Conservation (phyloP, 2,888 invertebrate species). For the Dichetophora obliterata region DNA sequence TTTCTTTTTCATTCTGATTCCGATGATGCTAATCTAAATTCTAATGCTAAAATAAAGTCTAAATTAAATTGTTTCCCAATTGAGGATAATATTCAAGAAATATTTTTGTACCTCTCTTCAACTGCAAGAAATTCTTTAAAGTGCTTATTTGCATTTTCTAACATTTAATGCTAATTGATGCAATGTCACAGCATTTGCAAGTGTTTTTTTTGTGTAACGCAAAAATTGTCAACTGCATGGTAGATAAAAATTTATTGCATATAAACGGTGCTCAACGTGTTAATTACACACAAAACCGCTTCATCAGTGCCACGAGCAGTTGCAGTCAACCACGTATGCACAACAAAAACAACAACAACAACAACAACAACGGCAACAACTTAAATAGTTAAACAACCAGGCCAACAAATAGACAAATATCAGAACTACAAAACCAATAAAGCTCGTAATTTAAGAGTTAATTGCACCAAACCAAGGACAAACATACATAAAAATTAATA, state of each 20-base stretch:
- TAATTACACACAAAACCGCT: slow-evolving; percentile 50
- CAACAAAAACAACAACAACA: slow-evolving; percentile 44
- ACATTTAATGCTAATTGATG: too few species aligned
- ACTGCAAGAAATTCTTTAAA: too few species aligned
- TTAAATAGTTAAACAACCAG: slow-evolving; percentile 26
- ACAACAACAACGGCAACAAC: slow-evolving; percentile 43
- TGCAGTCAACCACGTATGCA: slow-evolving; percentile 38
- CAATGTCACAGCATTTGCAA: too few species aligned
- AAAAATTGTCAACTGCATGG: too few species aligned
- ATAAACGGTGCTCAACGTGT: slow-evolving; percentile 45
- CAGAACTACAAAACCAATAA: slow-evolving; percentile 47
- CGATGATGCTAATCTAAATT: too few species aligned
- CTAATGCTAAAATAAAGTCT: too few species aligned
- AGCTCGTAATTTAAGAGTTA: slow-evolving; percentile 8
- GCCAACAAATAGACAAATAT: background rate
- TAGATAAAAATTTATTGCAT: slow-evolving; percentile 39
- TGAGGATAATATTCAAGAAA: too few species aligned
- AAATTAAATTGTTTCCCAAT: too few species aligned
- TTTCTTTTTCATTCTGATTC: too few species aligned
- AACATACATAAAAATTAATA: background rate
- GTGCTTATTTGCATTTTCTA: too few species aligned
- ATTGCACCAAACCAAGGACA: slow-evolving; percentile 5
- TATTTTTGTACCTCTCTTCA: too few species aligned
- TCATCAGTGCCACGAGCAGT: slow-evolving; percentile 40
- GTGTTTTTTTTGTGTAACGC: too few species aligned